Percentiles rank a stretch among this genome's conserved stretches.
phyloP scores from a whole-genome alignment of 1,140 invertebrate genomes.

The Drosophila micromelanica region DNA sequence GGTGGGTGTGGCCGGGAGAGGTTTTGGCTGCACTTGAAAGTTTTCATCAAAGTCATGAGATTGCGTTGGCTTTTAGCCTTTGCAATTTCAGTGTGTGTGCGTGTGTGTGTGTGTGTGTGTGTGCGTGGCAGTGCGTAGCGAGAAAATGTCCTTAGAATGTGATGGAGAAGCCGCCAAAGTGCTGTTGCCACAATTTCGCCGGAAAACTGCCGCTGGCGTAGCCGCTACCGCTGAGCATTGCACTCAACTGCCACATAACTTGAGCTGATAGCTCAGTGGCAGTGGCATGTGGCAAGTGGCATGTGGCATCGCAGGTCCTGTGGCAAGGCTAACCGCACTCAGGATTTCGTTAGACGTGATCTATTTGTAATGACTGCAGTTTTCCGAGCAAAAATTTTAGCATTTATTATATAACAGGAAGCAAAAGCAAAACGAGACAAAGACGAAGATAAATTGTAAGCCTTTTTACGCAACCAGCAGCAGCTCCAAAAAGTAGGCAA shows the following conservation, averaged over 20 bases:
- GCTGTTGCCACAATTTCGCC: constrained; percentile 12
- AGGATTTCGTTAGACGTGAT: constrained; percentile 21
- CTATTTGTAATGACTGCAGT: constrained; percentile 45
- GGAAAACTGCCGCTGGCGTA: too few species aligned
- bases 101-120: neutral
- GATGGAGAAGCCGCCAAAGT: constrained; percentile 18
- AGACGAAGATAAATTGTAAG: constrained; percentile 47
- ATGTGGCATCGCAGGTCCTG: neutral
- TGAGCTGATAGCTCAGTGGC: constrained; percentile 5
- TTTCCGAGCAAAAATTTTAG: neutral
- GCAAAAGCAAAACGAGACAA: neutral
- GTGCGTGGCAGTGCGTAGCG: constrained; percentile 8
- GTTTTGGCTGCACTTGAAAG: constrained; percentile 46
- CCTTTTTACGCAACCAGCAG: constrained; percentile 28
- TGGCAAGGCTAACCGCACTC: constrained; percentile 5
- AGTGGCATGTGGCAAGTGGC: constrained; percentile 8
- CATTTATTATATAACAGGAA: constrained; percentile 15
- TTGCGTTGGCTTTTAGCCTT: constrained; percentile 51
- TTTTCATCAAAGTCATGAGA: constrained; percentile 57
- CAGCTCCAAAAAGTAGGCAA: constrained; percentile 37
- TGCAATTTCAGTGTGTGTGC: constrained; percentile 1
- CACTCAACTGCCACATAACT: constrained; percentile 23
- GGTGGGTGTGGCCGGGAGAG: neutral
- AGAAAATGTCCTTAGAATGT: constrained; percentile 25
- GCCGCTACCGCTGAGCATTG: constrained; percentile 3